Evolutionary conservation across 2,797 vertebrate species (phyloP), one percentile per base, ranked within the genome.

Genomic region (Melanotaenia maccullochi): DNA sequence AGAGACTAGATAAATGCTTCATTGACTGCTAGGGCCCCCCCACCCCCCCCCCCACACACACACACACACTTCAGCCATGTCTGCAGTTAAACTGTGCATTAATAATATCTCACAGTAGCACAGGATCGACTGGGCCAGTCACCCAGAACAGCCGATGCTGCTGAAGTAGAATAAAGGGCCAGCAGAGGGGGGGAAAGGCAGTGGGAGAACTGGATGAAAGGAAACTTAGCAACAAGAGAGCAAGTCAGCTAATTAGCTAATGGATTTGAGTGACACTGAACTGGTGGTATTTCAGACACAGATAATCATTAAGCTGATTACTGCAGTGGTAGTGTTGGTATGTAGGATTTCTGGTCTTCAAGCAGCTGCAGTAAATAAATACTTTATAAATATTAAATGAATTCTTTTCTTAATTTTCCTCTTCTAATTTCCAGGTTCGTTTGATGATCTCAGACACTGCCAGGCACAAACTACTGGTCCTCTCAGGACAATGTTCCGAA

Each of bases 381-480:
- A 24, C 13, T 22, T 63, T 57, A 3, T 47, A 30, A 30, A 30
- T 20, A 9, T 33, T 51, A 33, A n/a, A 51, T 40, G 3, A 12
- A 62, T 58, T 16, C 0, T 60, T 30, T 35, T 25, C 1, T 22
- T 28, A 1, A 2, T 52, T 67, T 62, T 71, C 3, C 25, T 68
- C 24, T 70, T 67, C 68, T 60, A 1, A 51, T 72, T 33, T 81
- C 71, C 8, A 99, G 98, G 96, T 95, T 57, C 97, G 97, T 66
- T 90, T 99, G 84, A 97, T 99, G 97, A 96, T 99, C 90, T 98
- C 98, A 11, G 96, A 99, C 28, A 94, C 96, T 5, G 96, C 98
- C 82, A 94, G 96, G 66, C 97, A 98, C 93, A 99, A 99, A 79
- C 95, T 98, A 52, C 93, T 99, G 44, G 95, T 99, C 65, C 92